A percentile compares a stretch with the other conserved stretches of the same genome.
These are phyloP conservation scores for Petroica traversi DNA, from an alignment of 2,113 vertebrate genomes.

Conservation along the genomic window DNA sequence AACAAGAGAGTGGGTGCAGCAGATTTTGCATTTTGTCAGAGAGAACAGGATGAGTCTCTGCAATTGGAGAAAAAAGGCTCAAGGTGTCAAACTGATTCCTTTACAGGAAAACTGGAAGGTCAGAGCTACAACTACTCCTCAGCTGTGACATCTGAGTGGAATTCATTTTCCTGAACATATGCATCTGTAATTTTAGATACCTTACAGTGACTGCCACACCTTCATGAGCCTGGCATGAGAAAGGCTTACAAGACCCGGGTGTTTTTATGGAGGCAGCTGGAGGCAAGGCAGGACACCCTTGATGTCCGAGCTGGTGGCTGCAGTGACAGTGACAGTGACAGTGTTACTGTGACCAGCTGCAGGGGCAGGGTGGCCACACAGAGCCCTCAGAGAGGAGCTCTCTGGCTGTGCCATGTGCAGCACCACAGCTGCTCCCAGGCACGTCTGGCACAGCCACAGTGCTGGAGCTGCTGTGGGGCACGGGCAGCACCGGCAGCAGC, in stretches of 20 bases:
- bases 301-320: background rate
- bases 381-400: background rate
- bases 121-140: background rate
- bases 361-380: fast-evolving
- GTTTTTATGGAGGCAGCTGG: background rate
- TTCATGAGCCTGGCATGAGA: background rate
- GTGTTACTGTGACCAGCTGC: background rate
- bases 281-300: background rate
- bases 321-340: background rate
- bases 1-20: background rate
- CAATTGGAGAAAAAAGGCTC: background rate
- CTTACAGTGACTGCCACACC: background rate
- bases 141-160: background rate
- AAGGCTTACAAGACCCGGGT: background rate
- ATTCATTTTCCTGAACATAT: background rate
- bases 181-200: background rate
- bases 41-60: background rate
- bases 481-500: background rate
- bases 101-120: background rate
- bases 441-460: background rate
- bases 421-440: background rate
- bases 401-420: background rate
- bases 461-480: fast-evolving
- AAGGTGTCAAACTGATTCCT: background rate
- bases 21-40: background rate